phyloP scores from a whole-genome alignment of 2,888 invertebrate species.

The Pediacus dermestoides region DNA sequence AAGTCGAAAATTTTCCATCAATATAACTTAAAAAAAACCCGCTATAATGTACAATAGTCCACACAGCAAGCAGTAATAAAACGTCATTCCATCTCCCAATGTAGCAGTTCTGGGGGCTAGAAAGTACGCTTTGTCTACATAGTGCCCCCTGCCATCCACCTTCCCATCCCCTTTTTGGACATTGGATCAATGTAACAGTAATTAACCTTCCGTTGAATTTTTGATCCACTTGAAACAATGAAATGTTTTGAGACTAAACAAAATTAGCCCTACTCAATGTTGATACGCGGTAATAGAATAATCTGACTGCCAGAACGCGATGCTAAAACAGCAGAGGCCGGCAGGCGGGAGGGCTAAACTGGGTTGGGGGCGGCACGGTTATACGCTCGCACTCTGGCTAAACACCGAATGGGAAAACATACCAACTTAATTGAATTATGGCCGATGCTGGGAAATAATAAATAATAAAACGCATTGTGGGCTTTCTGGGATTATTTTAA shows the following conservation, averaged over 20 bases:
- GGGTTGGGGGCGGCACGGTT: background rate
- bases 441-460: conserved; percentile 33
- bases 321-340: conserved; percentile 30
- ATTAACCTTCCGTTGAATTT: conserved; percentile 64
- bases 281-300: conserved; percentile 69
- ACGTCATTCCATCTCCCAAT: too few species aligned
- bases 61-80: too few species aligned
- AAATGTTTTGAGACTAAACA: conserved; percentile 67
- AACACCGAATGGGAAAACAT: conserved; percentile 38
- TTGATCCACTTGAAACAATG: conserved; percentile 66
- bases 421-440: conserved; percentile 41
- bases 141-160: too few species aligned
- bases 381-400: conserved; percentile 9
- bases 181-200: conserved; percentile 57
- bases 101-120: too few species aligned
- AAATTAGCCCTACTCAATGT: conserved; percentile 59
- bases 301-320: conserved; percentile 54
- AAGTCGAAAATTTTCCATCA: too few species aligned
- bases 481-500: conserved; percentile 38
- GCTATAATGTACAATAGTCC: too few species aligned
- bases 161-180: too few species aligned
- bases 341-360: conserved; percentile 24
- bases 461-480: conserved; percentile 39
- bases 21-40: too few species aligned
- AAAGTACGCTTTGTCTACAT: too few species aligned